A percentile compares a stretch with the other conserved stretches of the same genome.
phyloP scores from a whole-genome alignment of 1,140 invertebrate genomes.

The Drosophila serrata region DNA sequence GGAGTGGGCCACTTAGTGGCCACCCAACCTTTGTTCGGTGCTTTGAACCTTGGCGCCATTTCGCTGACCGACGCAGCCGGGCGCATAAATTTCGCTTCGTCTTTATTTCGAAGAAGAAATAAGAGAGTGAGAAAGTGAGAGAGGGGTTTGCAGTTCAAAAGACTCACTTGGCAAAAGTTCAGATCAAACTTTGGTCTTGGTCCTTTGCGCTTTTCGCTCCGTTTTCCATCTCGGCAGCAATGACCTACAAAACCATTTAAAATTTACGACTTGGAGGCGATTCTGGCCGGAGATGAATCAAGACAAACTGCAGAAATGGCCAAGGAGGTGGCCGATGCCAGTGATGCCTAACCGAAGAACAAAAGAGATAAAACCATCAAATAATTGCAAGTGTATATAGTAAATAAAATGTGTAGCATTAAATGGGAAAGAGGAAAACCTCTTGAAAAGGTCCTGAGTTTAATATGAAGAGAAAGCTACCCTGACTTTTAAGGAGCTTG shows the following conservation, averaged over 20 bases:
- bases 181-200: constrained; percentile 60
- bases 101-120: constrained; percentile 11
- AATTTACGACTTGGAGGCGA: constrained; percentile 70
- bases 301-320: constrained; percentile 70
- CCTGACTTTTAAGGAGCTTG: background rate
- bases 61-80: constrained; percentile 66
- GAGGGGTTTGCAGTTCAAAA: constrained; percentile 49
- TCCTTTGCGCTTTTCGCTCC: constrained; percentile 31
- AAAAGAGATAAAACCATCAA: constrained; percentile 10
- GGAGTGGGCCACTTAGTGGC: constrained; percentile 60
- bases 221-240: constrained; percentile 49
- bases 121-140: background rate
- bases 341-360: constrained; percentile 21
- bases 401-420: background rate
- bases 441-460: background rate
- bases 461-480: background rate
- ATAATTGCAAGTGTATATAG: constrained; percentile 1
- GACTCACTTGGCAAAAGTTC: constrained; percentile 50
- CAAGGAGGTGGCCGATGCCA: constrained; percentile 18
- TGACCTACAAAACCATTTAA: constrained; percentile 79
- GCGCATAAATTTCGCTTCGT: constrained; percentile 70
- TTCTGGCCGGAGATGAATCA: constrained; percentile 64
- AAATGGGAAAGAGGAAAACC: background rate
- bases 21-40: constrained; percentile 36
- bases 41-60: constrained; percentile 82